Conservation (phyloP, 2,888 invertebrate genomes). For the Leptinotarsa haldemani region DNA sequence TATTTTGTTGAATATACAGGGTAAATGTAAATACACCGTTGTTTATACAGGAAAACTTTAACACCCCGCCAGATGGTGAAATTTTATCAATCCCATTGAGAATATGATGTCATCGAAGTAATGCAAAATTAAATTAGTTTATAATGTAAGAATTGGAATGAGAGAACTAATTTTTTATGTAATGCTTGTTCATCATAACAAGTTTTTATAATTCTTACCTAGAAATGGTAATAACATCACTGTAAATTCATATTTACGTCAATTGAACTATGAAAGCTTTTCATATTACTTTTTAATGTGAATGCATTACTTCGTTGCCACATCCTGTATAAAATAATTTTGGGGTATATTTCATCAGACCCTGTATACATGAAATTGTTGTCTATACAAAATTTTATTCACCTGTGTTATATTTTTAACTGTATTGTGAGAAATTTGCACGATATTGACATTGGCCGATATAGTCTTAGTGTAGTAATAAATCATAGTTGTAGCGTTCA, state of each 20-base stretch:
- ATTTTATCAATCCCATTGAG: too few relatives aligned
- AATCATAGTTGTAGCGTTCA: neutral
- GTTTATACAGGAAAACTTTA: constrained; percentile 25
- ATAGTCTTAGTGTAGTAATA: neutral
- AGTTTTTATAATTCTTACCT: too few relatives aligned
- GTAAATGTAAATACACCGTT: constrained; percentile 11
- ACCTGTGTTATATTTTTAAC: constrained; percentile 28
- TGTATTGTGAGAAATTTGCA: constrained; percentile 10
- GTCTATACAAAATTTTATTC: constrained; percentile 26
- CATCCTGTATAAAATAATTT: neutral
- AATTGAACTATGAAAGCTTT: too few relatives aligned
- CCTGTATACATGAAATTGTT: constrained; percentile 17
- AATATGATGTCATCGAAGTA: neutral
- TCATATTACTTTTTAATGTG: neutral
- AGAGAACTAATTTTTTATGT: too few relatives aligned
- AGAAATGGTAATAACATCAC: too few relatives aligned
- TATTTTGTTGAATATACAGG: constrained; percentile 46
- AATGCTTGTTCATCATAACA: too few relatives aligned
- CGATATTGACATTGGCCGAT: constrained; percentile 5
- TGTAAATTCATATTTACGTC: too few relatives aligned
- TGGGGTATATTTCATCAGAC: constrained; percentile 5
- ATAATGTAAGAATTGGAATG: too few relatives aligned
- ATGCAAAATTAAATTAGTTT: neutral
- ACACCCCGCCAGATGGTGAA: neutral
- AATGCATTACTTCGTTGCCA: neutral